Evolutionary conservation across 2,113 vertebrate species (phyloP).

Genomic region (Perccottus glenii): DNA sequence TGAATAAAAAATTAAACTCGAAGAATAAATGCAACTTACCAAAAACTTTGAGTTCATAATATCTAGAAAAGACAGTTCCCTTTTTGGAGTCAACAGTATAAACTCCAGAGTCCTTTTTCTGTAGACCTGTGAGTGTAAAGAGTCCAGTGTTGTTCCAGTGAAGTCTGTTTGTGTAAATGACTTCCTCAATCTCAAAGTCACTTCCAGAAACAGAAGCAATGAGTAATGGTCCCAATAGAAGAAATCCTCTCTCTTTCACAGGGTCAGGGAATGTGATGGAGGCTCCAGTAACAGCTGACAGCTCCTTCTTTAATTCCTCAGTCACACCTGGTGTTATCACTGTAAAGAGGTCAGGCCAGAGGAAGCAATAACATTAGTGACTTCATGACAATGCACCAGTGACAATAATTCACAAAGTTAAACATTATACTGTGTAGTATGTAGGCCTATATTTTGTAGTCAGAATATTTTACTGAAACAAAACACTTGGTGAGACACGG

Average conservation of each 20-base stretch:
- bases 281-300: constrained; percentile 15
- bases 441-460: too few species aligned
- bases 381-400: too few species aligned
- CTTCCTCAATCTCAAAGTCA: accelerated
- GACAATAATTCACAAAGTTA: too few species aligned
- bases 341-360: too few species aligned
- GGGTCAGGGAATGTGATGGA: constrained; percentile 20
- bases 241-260: background rate
- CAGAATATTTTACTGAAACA: too few species aligned
- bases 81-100: constrained; percentile 2
- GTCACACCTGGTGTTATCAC: background rate
- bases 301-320: background rate
- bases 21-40: constrained; percentile 29
- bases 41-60: constrained; percentile 6
- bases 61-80: accelerated
- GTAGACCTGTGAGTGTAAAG: background rate
- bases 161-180: background rate
- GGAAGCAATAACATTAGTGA: too few species aligned
- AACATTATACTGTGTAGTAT: too few species aligned
- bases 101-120: background rate
- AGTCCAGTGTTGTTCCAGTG: background rate
- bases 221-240: accelerated
- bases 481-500: too few species aligned
- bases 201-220: background rate
- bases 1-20: too few species aligned